Conservation (phyloP, 2,797 vertebrate species). For the Urocyon cinereoargenteus region DNA sequence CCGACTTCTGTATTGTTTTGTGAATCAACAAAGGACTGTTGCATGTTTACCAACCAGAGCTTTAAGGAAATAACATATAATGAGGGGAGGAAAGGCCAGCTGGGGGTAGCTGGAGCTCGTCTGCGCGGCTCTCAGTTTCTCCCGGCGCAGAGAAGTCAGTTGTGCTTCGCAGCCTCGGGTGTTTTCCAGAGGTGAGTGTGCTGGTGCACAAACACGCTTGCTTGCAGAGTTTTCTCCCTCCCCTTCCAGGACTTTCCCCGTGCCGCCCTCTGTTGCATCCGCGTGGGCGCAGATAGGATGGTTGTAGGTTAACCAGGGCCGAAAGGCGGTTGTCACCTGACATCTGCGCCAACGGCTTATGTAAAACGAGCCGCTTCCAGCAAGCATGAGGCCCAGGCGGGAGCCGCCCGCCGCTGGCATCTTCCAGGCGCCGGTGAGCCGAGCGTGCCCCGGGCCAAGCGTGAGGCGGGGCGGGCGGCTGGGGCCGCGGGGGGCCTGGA, state of each 20-base stretch:
- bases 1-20: slow-evolving; percentile 63
- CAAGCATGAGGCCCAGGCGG: background rate
- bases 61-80: slow-evolving; percentile 65
- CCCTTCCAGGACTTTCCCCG: background rate
- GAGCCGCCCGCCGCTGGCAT: background rate
- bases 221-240: background rate
- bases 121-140: background rate
- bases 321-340: slow-evolving; percentile 21
- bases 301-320: slow-evolving; percentile 2
- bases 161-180: background rate
- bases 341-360: background rate
- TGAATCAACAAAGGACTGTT: slow-evolving; percentile 43
- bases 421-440: slow-evolving; percentile 28
- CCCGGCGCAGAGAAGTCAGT: background rate
- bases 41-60: slow-evolving; percentile 36
- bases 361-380: slow-evolving; percentile 35
- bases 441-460: background rate
- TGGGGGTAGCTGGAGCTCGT: background rate
- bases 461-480: background rate
- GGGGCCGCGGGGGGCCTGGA: background rate
- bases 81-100: slow-evolving; percentile 59
- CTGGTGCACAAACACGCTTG: background rate
- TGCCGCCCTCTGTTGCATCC: background rate
- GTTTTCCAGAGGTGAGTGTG: background rate
- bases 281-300: background rate